Base-by-base conservation (phyloP, 1,140 invertebrate genomes). In the Listronotus oregonensis region DNA sequence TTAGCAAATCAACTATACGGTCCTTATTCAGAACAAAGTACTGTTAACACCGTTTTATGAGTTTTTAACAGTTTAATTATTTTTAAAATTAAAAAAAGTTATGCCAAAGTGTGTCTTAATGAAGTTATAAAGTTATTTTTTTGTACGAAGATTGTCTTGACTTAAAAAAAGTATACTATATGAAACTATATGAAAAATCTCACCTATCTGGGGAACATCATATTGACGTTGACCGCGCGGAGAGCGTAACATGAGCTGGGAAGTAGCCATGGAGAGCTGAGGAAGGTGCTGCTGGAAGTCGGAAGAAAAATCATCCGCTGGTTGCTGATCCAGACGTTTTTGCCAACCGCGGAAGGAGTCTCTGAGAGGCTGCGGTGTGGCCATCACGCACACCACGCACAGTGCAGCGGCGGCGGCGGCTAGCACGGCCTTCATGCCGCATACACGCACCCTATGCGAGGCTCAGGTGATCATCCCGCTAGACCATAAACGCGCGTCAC, bases 201-300 rank as follows among this genome's bases (percentile, higher is more conserved):
- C 75, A 89, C 87, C 86, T 67, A 89, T 88, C 78, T 88, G 87
- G 67, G 87, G 87, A 59, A 89, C 85, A 76, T 88, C 87, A 75
- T 88, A 89, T 69, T 86, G 85, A 69, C 86, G 76, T 75, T 84
- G 85, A 52, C 85, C 85, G 70, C 86, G 82, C 56, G 85, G 81
- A 17, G 85, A 84, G 67, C 87, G 83, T 64, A 87, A 75, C 85
- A 89, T 86, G 59, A 88, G 76, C 71, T 87, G 85, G 27, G 75
- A 72, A 39, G 52, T 68, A 50, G 59, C 64, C 10, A 62, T 43
- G 34, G 64, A 65, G 1, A 68, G 37, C 27, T 74, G 71, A 12
- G 69, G 69, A 31, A 56, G 31, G 52, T 72, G 71, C 32, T 71
- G 70, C 42, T 63, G 55, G 49, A 70, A 70, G n/a, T 70, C 67